Percentiles rank a stretch among this genome's conserved stretches.
phyloP scores from a whole-genome alignment of 2,888 invertebrate species.

The Tenthredo notha region DNA sequence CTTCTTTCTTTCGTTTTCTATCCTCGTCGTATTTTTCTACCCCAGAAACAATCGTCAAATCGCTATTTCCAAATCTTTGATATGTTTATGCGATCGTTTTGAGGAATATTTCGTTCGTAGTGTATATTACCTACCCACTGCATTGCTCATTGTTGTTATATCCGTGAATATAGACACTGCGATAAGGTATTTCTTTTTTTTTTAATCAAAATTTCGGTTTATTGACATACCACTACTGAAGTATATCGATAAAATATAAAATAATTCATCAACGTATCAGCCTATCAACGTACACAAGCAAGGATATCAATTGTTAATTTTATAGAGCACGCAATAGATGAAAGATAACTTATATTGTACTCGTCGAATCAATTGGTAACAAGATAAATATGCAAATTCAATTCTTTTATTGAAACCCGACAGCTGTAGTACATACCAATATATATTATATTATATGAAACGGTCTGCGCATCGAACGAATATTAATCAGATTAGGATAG shows the following conservation, averaged over 20 bases:
- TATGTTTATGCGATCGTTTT: not conserved
- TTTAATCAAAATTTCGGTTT: not conserved
- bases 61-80: not conserved
- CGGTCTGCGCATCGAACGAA: not conserved
- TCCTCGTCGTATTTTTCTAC: not conserved
- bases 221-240: too few relatives aligned
- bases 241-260: too few relatives aligned
- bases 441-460: not conserved
- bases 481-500: not conserved
- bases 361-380: not conserved
- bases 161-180: not conserved
- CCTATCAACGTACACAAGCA: too few relatives aligned
- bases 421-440: not conserved
- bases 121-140: not conserved
- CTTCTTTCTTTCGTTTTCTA: not conserved
- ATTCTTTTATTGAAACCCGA: not conserved
- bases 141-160: not conserved
- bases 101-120: not conserved
- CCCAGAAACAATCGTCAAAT: not conserved
- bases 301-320: not conserved
- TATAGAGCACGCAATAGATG: not conserved
- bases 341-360: not conserved
- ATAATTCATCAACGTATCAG: too few relatives aligned
- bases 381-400: not conserved
- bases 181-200: not conserved